phyloP scores from a whole-genome alignment of 2,113 vertebrate species.

The Gambusia affinis region DNA sequence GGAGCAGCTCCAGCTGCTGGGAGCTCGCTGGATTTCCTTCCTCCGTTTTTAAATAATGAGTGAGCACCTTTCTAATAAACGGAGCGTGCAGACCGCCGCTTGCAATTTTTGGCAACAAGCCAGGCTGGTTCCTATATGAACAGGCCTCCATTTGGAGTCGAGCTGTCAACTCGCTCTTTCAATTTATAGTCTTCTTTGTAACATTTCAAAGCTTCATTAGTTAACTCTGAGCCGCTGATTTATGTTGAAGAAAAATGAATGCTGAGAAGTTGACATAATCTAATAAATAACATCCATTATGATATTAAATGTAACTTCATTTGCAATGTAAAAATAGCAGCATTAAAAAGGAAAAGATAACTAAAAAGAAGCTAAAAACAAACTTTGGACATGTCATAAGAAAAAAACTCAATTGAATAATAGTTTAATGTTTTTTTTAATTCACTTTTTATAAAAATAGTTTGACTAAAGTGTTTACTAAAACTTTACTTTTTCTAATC shows the following conservation, averaged over 20 bases:
- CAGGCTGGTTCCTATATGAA: neutral
- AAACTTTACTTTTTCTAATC: neutral
- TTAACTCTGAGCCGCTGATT: neutral
- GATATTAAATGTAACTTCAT: neutral
- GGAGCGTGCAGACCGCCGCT: slow-evolving; percentile 28
- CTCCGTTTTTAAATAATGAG: slow-evolving; percentile 49
- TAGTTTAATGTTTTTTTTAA: neutral
- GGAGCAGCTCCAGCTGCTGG: slow-evolving; percentile 48
- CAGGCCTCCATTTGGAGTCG: neutral
- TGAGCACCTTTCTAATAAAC: slow-evolving; percentile 57
- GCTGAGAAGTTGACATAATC: neutral
- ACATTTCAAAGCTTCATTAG: neutral
- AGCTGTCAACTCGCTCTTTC: neutral
- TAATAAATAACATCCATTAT: neutral
- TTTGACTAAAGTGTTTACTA: neutral
- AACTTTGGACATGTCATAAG: neutral
- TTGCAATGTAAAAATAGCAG: neutral
- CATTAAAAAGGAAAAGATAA: neutral
- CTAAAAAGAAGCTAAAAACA: neutral
- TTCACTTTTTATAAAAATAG: neutral
- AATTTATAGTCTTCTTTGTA: neutral
- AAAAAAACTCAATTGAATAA: neutral
- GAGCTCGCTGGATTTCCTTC: slow-evolving; percentile 26
- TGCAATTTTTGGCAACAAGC: slow-evolving; percentile 42
- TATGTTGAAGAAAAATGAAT: neutral